Evolutionary conservation across 2,797 vertebrate genomes (phyloP).

Genomic region (Scolopax rusticola): DNA sequence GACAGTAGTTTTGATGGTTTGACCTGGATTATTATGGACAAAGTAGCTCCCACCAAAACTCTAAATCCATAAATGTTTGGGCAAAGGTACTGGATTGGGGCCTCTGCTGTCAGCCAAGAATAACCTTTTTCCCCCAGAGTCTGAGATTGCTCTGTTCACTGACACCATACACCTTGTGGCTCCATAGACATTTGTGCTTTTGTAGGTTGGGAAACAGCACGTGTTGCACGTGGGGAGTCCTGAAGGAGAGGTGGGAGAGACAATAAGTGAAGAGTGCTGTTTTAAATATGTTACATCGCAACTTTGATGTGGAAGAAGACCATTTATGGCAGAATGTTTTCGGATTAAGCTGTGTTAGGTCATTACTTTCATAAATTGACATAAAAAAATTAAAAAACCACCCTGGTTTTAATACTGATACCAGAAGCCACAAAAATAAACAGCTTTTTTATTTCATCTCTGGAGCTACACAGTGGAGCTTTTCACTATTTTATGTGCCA

Average conservation of each 20-base stretch:
- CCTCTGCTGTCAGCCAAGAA: not conserved
- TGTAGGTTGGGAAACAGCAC: not conserved
- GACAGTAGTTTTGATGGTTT: not conserved
- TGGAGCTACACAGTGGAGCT: not conserved
- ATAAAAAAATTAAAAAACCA: not conserved
- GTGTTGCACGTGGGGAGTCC: not conserved
- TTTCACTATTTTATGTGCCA: not conserved
- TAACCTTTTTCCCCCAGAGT: no score
- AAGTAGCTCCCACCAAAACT: not conserved
- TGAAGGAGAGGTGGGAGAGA: not conserved
- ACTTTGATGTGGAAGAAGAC: not conserved
- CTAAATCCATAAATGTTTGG: not conserved
- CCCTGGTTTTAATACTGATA: not conserved
- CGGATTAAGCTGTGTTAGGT: not conserved
- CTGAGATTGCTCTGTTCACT: not conserved
- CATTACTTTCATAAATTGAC: not conserved
- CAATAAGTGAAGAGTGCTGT: not conserved
- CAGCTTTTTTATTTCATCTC: not conserved
- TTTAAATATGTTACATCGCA: not conserved
- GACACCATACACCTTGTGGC: not conserved
- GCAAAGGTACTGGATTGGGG: not conserved
- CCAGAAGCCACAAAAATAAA: not conserved
- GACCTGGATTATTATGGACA: not conserved
- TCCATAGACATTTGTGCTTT: not conserved
- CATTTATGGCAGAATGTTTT: not conserved